Conservation (phyloP, 2,113 vertebrate species). For the Daubentonia madagascariensis region DNA sequence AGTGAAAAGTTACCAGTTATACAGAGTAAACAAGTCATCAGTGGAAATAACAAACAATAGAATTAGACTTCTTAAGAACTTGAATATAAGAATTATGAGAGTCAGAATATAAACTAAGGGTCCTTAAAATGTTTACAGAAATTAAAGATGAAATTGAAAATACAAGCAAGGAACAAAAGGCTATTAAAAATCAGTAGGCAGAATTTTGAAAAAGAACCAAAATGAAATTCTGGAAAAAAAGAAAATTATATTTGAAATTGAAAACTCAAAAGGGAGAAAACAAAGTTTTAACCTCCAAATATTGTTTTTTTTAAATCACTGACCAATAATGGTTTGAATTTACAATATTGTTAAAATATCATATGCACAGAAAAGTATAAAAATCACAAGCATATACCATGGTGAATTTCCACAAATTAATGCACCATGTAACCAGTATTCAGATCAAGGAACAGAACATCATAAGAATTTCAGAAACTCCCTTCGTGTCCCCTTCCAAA, state of each 20-base stretch:
- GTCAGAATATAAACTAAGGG: not conserved
- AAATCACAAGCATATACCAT: not conserved
- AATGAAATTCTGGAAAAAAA: constrained; percentile 30
- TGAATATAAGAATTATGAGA: not conserved
- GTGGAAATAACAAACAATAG: not conserved
- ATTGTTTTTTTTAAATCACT: not conserved
- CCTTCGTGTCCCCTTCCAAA: not conserved
- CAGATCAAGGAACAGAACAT: not conserved
- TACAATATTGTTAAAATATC: not conserved
- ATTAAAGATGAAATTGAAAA: not conserved
- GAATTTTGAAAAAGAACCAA: constrained; percentile 20
- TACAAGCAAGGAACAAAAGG: not conserved
- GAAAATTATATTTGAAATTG: constrained; percentile 29
- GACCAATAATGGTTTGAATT: not conserved
- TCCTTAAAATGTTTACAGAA: constrained; percentile 2
- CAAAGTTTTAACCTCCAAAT: not conserved
- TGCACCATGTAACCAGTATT: not conserved
- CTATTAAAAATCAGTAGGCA: constrained; percentile 24
- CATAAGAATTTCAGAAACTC: not conserved
- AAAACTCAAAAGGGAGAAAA: not conserved
- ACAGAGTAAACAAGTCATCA: not conserved
- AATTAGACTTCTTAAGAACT: not conserved
- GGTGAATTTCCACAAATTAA: constrained; percentile 5
- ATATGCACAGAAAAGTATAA: not conserved
- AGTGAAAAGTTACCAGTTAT: not conserved